Evolutionary conservation across 64 coral and sea anemone genomes (phyloP).

Genomic region (Pachyseris speciosa): DNA sequence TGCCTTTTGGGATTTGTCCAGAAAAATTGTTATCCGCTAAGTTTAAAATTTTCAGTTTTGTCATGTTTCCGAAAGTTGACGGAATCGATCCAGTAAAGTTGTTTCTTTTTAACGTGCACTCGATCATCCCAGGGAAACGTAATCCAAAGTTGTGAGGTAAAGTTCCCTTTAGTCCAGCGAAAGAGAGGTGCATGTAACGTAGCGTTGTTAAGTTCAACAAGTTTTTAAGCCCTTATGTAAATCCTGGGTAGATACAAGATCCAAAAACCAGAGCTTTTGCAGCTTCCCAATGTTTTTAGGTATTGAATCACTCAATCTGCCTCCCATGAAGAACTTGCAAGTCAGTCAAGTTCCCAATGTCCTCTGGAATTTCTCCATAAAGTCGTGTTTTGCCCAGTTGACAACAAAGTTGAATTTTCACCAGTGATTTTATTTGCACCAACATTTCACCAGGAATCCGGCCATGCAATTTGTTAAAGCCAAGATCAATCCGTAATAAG

Average conservation of each 20-base stretch:
- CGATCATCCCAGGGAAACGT: conserved; percentile 43
- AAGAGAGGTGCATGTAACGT: conserved; percentile 65
- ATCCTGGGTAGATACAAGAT: conserved; percentile 40
- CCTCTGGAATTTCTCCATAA: conserved; percentile 48
- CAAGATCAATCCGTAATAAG: conserved; percentile 61
- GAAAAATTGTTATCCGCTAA: conserved; percentile 54
- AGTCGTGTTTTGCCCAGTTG: conserved; percentile 41
- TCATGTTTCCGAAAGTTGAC: conserved; percentile 55
- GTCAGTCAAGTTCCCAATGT: conserved; percentile 71
- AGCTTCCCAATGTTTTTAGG: conserved; percentile 74
- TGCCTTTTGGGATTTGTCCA: conserved; percentile 46
- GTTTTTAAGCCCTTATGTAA: conserved; percentile 25
- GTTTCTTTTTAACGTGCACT: conserved; percentile 69
- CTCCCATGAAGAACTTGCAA: conserved; percentile 69
- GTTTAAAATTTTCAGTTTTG: conserved; percentile 16
- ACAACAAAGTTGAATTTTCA: conserved; percentile 82
- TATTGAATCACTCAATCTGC: conserved; percentile 51
- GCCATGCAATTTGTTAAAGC: conserved; percentile 19
- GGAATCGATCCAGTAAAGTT: conserved; percentile 46
- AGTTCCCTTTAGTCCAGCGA: conserved; percentile 47
- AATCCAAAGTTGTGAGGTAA: conserved; percentile 71
- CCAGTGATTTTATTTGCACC: conserved; percentile 14
- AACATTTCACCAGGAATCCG: conserved; percentile 44
- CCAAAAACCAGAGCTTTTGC: conserved; percentile 71
- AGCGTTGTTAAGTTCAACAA: conserved; percentile 53